phyloP scores from a whole-genome alignment of 2,888 invertebrate genomes.

The Andrena bicolor region DNA sequence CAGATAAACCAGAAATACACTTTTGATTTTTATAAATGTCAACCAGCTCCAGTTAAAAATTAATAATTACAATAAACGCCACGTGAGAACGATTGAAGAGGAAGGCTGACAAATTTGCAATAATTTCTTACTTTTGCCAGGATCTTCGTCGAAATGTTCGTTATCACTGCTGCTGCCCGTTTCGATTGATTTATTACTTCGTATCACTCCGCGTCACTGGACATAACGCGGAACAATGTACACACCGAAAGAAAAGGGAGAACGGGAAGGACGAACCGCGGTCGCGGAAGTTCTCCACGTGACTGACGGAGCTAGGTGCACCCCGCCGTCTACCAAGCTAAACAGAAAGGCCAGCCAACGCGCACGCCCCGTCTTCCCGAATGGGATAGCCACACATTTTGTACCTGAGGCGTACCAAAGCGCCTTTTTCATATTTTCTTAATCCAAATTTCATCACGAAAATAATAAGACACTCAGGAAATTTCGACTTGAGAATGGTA shows the following conservation, averaged over 20 bases:
- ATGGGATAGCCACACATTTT: neutral
- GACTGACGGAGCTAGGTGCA: constrained; percentile 75
- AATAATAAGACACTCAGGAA: too few species aligned
- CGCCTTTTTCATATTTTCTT: neutral
- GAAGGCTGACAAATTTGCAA: neutral
- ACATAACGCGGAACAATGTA: constrained; percentile 16
- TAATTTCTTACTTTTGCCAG: constrained; percentile 11
- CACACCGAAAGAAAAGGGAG: constrained; percentile 16
- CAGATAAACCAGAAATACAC: too few species aligned
- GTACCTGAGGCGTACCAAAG: neutral
- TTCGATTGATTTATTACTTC: neutral
- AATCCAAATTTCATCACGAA: neutral
- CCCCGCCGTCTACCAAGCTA: constrained; percentile 69
- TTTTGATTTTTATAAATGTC: too few species aligned
- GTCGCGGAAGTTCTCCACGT: constrained; percentile 79
- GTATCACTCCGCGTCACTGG: neutral
- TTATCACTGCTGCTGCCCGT: neutral
- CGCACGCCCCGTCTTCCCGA: constrained; percentile 66
- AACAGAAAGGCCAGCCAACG: constrained; percentile 71
- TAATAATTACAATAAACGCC: neutral
- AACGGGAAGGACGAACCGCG: constrained; percentile 67
- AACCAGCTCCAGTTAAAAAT: neutral
- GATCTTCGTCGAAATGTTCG: neutral
- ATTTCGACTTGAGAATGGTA: too few species aligned
- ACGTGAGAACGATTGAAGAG: neutral